Conservation (phyloP, 2,888 invertebrate genomes). For the Pantelozetes paolii region DNA sequence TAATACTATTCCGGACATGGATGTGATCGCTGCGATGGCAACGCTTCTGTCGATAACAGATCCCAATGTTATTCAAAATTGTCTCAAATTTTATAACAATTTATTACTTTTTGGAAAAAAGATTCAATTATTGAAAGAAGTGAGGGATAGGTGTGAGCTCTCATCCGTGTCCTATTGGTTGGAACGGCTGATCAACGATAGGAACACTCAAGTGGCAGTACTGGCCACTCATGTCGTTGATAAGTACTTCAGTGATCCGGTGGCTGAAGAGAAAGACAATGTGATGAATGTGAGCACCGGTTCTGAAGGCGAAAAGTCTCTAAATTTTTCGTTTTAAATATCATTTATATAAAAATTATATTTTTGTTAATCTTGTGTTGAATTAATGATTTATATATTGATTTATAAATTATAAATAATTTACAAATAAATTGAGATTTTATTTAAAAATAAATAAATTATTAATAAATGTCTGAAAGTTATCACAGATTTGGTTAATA, state of each 20-base stretch:
- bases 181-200: neutral
- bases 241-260: no score
- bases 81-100: conserved; percentile 23
- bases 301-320: neutral
- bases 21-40: conserved; percentile 14
- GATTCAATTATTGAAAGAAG: neutral
- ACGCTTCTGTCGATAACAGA: neutral
- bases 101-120: neutral
- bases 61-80: neutral
- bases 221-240: conserved; percentile 27
- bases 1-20: neutral
- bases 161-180: neutral
- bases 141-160: neutral
- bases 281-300: neutral
- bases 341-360: no score
- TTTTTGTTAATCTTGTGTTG: no score
- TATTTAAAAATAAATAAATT: no score
- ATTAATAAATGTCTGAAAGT: no score
- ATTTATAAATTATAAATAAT: no score
- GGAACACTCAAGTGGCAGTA: neutral
- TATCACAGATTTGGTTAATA: no score
- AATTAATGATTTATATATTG: no score
- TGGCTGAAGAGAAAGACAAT: neutral
- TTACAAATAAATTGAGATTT: no score
- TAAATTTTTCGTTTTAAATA: conserved; percentile 20